These are phyloP conservation scores for Tupaia chinensis DNA, from an alignment of 2,113 vertebrate genomes.

Conservation along the genomic window DNA sequence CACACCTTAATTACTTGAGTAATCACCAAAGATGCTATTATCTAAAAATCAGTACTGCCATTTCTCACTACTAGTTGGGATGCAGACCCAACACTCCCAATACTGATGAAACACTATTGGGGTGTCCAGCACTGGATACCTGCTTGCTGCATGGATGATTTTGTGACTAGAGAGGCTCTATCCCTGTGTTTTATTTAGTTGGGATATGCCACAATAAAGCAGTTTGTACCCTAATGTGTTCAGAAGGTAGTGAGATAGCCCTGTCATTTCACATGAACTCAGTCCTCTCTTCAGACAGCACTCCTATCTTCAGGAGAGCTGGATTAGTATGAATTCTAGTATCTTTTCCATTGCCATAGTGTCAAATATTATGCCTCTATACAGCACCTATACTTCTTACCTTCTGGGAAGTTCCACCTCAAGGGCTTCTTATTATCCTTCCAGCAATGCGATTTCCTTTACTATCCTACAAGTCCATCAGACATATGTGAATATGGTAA, in stretches of 20 bases:
- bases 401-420: not conserved
- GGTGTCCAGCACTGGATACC: not conserved
- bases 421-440: not conserved
- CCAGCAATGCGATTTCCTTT: not conserved
- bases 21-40: not conserved
- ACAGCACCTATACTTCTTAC: not conserved
- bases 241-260: not conserved
- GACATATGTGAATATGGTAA: not conserved
- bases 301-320: not conserved
- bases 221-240: not conserved
- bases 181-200: not conserved
- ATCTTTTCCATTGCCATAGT: not conserved
- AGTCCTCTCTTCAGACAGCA: not conserved
- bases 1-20: constrained; percentile 10
- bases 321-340: not conserved
- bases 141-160: too few relatives aligned
- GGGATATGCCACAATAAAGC: not conserved
- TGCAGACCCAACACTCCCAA: not conserved
- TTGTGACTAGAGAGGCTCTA: not conserved
- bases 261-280: not conserved
- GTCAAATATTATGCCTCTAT: not conserved
- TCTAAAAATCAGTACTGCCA: not conserved
- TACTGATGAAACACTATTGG: not conserved
- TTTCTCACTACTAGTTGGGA: not conserved
- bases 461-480: not conserved